Evolutionary conservation across 2,113 vertebrate genomes (phyloP).

Genomic region (Cisticola juncidis): DNA sequence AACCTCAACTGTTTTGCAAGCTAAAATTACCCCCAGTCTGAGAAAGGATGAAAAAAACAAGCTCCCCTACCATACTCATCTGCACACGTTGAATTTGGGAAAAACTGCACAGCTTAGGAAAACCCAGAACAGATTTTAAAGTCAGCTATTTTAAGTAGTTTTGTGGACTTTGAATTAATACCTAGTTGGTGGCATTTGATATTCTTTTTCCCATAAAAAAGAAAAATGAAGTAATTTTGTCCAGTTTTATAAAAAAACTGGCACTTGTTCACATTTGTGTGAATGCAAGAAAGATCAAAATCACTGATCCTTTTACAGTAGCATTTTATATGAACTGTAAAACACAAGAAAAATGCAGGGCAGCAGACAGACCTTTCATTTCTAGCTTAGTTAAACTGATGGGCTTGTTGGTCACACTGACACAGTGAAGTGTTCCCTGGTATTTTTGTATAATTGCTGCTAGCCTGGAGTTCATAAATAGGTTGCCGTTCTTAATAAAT

Average conservation of each 20-base stretch:
- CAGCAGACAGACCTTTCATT: neutral
- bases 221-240: neutral
- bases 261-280: neutral
- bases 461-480: neutral
- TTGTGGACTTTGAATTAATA: neutral
- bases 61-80: no score
- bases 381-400: neutral
- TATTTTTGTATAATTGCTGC: neutral
- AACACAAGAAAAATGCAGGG: neutral
- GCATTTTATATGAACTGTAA: neutral
- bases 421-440: neutral
- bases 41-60: neutral
- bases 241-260: neutral
- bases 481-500: neutral
- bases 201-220: neutral
- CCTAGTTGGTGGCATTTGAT: neutral
- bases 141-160: neutral
- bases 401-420: neutral
- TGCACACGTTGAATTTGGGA: neutral
- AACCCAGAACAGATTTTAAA: neutral
- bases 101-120: neutral
- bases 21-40: neutral
- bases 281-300: neutral
- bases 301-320: neutral
- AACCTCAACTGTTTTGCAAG: neutral